These are phyloP conservation scores for Phocides pigmalion DNA, from an alignment of 1,140 invertebrate species.

Conservation along the genomic window DNA sequence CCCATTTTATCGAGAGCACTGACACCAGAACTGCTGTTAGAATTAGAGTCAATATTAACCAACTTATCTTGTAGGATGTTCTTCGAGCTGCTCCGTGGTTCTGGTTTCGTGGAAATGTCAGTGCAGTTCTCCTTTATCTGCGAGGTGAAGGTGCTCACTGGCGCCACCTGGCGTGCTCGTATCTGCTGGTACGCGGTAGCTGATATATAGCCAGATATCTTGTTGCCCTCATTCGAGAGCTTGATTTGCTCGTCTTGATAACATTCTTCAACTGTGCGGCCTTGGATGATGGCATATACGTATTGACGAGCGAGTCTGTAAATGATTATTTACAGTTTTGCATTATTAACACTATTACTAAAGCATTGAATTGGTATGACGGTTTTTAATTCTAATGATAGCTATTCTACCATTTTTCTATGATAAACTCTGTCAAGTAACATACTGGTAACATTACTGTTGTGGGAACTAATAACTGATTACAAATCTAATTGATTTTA, in stretches of 20 bases:
- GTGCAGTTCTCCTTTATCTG: constrained; percentile 77
- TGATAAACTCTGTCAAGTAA: too few relatives aligned
- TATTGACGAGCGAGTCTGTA: constrained; percentile 86
- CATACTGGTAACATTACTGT: too few relatives aligned
- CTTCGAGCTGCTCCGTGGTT: constrained; percentile 64
- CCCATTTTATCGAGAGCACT: constrained; percentile 59
- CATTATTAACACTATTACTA: too few relatives aligned
- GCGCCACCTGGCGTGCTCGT: constrained; percentile 45
- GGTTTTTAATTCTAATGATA: too few relatives aligned
- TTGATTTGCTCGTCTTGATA: constrained; percentile 77
- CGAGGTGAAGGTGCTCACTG: constrained; percentile 50
- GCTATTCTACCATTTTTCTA: too few relatives aligned
- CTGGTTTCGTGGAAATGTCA: constrained; percentile 50
- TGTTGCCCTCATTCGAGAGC: constrained; percentile 55
- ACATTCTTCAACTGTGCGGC: constrained; percentile 84
- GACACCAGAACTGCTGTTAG: constrained; percentile 62
- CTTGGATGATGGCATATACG: constrained; percentile 85
- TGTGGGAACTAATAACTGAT: too few relatives aligned
- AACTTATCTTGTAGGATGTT: constrained; percentile 81
- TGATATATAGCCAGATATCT: constrained; percentile 77
- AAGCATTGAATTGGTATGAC: too few relatives aligned
- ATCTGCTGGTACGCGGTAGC: constrained; percentile 67
- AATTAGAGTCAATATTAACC: constrained; percentile 75
- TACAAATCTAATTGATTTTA: too few relatives aligned
- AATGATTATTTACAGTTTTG: constrained; percentile 20